Conservation (phyloP, 30 jellyfish, hydroid and myxozoan species). For the Aurelia aurita region DNA sequence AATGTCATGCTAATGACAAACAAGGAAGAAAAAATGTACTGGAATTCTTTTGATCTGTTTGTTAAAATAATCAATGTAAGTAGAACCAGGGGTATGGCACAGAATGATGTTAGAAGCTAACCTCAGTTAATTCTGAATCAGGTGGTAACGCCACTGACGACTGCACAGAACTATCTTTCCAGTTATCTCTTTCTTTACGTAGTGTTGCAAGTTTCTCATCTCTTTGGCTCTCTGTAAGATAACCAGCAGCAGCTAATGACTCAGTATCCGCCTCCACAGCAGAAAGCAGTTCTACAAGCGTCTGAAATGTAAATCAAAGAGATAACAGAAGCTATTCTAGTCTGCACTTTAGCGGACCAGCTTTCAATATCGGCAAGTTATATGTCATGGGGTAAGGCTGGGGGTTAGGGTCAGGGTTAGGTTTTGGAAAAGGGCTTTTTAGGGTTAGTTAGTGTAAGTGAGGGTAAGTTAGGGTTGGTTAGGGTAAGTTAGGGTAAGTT, state of each 20-base stretch:
- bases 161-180: slow-evolving; percentile 45
- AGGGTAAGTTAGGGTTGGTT: too few species aligned
- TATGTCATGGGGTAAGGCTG: too few species aligned
- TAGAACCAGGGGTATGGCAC: background rate
- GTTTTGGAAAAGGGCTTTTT: too few species aligned
- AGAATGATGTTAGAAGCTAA: background rate
- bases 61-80: background rate
- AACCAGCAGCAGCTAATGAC: slow-evolving; percentile 60
- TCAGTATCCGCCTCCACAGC: slow-evolving; percentile 58
- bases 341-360: too few species aligned
- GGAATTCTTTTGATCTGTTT: too few species aligned
- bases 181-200: slow-evolving; percentile 62
- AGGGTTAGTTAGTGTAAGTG: too few species aligned
- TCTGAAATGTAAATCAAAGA: slow-evolving; percentile 22
- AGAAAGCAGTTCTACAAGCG: slow-evolving; percentile 60
- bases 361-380: too few species aligned
- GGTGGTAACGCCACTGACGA: slow-evolving; percentile 48
- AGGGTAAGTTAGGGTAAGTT: too few species aligned
- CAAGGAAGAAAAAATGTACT: too few species aligned
- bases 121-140: slow-evolving; percentile 70
- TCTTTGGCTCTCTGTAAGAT: slow-evolving; percentile 51
- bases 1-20: too few species aligned
- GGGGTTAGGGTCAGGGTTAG: too few species aligned
- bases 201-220: slow-evolving; percentile 53
- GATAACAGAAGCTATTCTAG: background rate